Conservation (phyloP, 2,797 vertebrate genomes). For the Geotrypetes seraphini region DNA sequence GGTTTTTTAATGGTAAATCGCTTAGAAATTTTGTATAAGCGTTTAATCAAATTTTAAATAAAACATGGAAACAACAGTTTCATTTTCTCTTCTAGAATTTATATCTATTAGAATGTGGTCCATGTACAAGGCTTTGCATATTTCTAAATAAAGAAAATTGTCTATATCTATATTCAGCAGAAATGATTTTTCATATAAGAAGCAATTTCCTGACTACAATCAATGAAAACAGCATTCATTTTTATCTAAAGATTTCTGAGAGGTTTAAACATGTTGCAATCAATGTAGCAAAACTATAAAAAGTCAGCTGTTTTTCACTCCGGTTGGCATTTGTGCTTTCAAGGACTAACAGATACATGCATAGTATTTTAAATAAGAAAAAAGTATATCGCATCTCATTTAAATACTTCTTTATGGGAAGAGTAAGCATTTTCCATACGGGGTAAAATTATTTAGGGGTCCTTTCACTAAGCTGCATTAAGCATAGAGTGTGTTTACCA, state of each 20-base stretch:
- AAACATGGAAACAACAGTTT: background rate
- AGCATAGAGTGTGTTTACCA: too few species aligned
- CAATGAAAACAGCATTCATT: background rate
- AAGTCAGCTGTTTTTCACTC: background rate
- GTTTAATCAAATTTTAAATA: too few species aligned
- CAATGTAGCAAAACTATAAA: background rate
- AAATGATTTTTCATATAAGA: background rate
- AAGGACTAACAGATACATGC: too few species aligned
- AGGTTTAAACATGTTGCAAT: background rate
- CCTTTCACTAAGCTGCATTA: too few species aligned
- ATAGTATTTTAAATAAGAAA: too few species aligned
- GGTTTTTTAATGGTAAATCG: too few species aligned
- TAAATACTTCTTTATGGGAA: too few species aligned
- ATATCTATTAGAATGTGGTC: background rate
- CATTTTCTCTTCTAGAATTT: background rate
- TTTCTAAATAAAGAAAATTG: background rate
- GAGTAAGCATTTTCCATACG: too few species aligned
- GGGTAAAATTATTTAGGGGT: too few species aligned
- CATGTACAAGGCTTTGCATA: background rate
- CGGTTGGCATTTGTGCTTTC: too few species aligned
- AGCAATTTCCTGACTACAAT: background rate
- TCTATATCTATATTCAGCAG: background rate
- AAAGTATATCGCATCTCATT: too few species aligned
- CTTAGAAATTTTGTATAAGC: too few species aligned
- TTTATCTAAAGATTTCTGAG: conserved; percentile 1